Evolutionary conservation across 1,140 invertebrate genomes (phyloP).

Genomic region (Drosophila dunni): DNA sequence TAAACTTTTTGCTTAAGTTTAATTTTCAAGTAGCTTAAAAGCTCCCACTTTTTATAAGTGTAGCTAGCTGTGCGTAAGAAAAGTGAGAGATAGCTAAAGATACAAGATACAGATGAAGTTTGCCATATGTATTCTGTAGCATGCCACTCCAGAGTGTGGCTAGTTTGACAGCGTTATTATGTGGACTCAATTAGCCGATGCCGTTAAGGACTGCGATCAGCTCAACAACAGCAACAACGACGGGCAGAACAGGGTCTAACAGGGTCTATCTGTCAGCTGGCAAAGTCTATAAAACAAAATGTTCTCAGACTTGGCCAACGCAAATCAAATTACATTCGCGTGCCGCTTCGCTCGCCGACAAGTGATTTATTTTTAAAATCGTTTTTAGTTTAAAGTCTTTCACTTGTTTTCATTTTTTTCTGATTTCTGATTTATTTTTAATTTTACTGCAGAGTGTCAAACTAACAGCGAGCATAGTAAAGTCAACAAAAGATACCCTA

Average conservation of each 20-base stretch:
- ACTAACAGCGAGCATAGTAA: constrained; percentile 35
- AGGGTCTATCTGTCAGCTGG: constrained; percentile 59
- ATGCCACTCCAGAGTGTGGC: constrained; percentile 11
- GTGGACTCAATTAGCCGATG: constrained; percentile 67
- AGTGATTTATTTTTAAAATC: constrained; percentile 76
- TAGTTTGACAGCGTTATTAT: constrained; percentile 70
- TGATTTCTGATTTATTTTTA: constrained; percentile 18
- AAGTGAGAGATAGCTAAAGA: not conserved
- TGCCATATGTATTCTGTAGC: constrained; percentile 57
- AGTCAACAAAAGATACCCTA: not conserved
- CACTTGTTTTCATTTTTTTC: not conserved
- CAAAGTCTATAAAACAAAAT: constrained; percentile 57
- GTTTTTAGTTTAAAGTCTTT: constrained; percentile 20
- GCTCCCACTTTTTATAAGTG: too few relatives aligned
- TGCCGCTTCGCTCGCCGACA: constrained; percentile 52
- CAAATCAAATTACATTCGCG: constrained; percentile 56
- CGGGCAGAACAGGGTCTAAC: constrained; percentile 5
- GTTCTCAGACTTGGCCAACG: constrained; percentile 10
- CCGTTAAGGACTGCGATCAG: constrained; percentile 19
- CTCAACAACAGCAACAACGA: constrained; percentile 25
- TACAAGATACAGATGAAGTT: constrained; percentile 19
- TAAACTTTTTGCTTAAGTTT: too few relatives aligned
- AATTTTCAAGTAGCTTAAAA: too few relatives aligned
- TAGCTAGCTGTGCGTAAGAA: not conserved
- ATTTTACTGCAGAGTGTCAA: constrained; percentile 57